Percentiles rank a stretch among this genome's conserved stretches.
These are phyloP conservation scores for Cotesia chilonis DNA, from an alignment of 1,140 invertebrate genomes.

Conservation along the genomic window DNA sequence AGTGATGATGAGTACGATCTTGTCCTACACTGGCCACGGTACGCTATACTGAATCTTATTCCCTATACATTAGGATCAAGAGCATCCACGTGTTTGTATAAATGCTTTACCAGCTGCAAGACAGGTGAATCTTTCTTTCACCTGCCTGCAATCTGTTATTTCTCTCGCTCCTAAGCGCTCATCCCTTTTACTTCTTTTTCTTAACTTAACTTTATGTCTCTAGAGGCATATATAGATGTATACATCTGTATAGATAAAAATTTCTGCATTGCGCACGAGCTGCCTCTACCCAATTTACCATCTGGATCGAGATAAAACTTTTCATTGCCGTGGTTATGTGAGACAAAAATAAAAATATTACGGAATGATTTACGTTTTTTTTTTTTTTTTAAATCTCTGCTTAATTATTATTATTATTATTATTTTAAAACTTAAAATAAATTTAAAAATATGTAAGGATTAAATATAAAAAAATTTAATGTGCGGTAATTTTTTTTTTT, in stretches of 20 bases:
- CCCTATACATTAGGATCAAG: background rate
- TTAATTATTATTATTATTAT: no score
- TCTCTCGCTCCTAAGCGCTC: constrained; percentile 38
- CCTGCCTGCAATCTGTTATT: constrained; percentile 59
- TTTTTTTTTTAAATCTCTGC: background rate
- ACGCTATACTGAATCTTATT: background rate
- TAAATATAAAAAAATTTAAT: no score
- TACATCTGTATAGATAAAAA: background rate
- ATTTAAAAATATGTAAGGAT: no score
- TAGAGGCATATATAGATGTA: constrained; percentile 27
- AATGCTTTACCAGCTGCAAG: constrained; percentile 52
- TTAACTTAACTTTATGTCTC: constrained; percentile 20
- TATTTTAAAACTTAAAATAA: no score
- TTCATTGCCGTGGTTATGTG: constrained; percentile 7
- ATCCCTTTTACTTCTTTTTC: constrained; percentile 14
- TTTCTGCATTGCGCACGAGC: constrained; percentile 19
- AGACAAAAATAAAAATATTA: background rate
- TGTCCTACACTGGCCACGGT: no score
- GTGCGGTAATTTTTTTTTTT: no score
- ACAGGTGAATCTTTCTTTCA: constrained; percentile 59
- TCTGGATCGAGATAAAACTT: constrained; percentile 48
- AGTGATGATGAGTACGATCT: no score
- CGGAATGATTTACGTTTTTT: background rate
- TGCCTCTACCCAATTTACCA: constrained; percentile 50
- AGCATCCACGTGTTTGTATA: constrained; percentile 4